phyloP scores from a whole-genome alignment of 2,888 invertebrate genomes.

The Pandemis heparana region DNA sequence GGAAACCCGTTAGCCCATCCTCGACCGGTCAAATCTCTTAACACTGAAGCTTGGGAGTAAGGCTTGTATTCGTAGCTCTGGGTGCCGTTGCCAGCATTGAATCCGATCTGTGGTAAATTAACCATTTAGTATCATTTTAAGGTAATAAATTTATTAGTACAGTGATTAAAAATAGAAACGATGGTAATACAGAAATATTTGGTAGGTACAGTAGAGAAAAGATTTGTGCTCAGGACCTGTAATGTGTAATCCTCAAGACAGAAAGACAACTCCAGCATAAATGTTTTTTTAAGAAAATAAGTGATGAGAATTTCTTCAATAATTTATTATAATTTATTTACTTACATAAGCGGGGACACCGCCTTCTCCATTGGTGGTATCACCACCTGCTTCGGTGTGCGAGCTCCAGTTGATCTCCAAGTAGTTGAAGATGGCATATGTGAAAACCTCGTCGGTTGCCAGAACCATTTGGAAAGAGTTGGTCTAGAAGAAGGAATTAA shows the following conservation, averaged over 20 bases:
- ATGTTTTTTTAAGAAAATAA: not conserved
- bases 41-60: constrained; percentile 94
- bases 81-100: constrained; percentile 98
- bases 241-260: too few species aligned
- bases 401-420: constrained; percentile 95
- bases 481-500: constrained; percentile 85
- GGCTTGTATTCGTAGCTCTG: constrained; percentile 95
- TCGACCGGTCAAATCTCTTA: constrained; percentile 92
- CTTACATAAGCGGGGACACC: constrained; percentile 95
- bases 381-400: constrained; percentile 96
- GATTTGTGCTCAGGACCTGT: too few species aligned
- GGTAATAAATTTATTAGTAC: not conserved
- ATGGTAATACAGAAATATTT: not conserved
- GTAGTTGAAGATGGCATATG: constrained; percentile 98
- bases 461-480: constrained; percentile 98
- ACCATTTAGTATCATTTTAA: not conserved
- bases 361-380: constrained; percentile 94
- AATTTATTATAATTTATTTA: constrained; percentile 46
- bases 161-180: not conserved
- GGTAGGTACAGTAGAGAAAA: too few species aligned
- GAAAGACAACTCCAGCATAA: not conserved
- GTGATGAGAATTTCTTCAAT: too few species aligned
- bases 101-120: constrained; percentile 89
- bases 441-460: constrained; percentile 96
- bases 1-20: constrained; percentile 95